Evolutionary conservation across 2,113 vertebrate genomes (phyloP), one percentile per base, ranked within the genome.

Genomic region (Aldabrachelys gigantea): DNA sequence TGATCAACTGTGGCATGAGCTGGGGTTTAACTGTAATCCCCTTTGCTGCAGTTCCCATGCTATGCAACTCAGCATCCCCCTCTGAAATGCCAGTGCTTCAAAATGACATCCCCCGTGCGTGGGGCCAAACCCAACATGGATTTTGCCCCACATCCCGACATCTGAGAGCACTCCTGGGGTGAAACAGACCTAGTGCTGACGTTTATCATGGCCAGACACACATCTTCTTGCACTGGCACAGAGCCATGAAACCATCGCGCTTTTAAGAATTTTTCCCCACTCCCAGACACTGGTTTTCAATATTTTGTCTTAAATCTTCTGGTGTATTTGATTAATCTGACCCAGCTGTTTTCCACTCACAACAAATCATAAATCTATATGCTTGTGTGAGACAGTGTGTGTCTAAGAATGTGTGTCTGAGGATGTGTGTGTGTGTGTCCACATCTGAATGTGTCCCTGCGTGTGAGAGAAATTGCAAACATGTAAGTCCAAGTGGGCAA

Each of bases 311-410:
- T 94, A 91, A 96, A 92, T 96, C 94, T 97, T 94, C 96, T 90
- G 92, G 96, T 97, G 96, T 85, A 91, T 95, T 96, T 94, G 94
- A 97, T 96, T 97, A 97, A 95, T 95, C 88, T 4, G 54, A 92
- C 93, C 93, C 97, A 97, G 97, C 97, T 98, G 97, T 92, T 98
- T 96, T 95, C 97, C 94, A 89, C 88, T 92, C 92, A 96, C 95
- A 95, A 97, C 94, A 95, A 96, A 97, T 56, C 95, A 85, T 96
- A 96, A 96, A 97, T 94, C 91, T 94, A 91, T 94, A 93, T 75
- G 96, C 94, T 89, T 4, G 91, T 82, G 95, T 69, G 94, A 94
- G 97, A 86, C 85, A 44, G 78, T 50, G 94, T 94, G 95, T 62
- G 95, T 92, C 92, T 75, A 79, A 82, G 79, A 87, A 76, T 82